Evolutionary conservation across 2,113 vertebrate species (phyloP).

Genomic region (Isurus oxyrinchus): DNA sequence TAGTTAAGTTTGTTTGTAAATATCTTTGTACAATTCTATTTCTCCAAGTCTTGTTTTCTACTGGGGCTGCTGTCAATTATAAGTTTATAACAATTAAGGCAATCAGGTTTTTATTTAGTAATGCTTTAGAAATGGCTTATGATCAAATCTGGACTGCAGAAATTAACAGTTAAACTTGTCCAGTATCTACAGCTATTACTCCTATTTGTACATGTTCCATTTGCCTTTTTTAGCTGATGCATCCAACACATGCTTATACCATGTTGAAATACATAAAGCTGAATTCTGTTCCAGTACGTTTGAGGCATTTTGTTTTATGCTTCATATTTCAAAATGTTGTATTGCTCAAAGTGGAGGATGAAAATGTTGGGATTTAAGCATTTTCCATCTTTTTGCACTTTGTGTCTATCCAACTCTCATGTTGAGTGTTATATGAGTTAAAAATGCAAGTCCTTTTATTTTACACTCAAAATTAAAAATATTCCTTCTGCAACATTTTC

Average conservation of each 20-base stretch:
- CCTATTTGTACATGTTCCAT: not conserved
- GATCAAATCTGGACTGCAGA: not conserved
- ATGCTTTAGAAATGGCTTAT: not conserved
- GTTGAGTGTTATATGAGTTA: not conserved
- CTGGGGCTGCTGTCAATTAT: not conserved
- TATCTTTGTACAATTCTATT: not conserved
- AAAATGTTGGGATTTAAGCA: not conserved
- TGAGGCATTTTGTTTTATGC: not conserved
- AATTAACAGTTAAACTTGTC: not conserved
- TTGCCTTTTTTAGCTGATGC: not conserved
- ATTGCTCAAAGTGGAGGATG: not conserved
- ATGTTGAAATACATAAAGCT: not conserved
- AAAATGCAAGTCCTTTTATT: not conserved
- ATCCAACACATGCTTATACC: not conserved
- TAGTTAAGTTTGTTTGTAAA: not conserved
- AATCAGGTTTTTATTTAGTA: not conserved
- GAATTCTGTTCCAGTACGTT: not conserved
- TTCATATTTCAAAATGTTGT: not conserved
- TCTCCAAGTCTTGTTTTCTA: not conserved
- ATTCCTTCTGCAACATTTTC: not conserved
- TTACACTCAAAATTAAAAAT: not conserved
- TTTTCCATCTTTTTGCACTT: not conserved
- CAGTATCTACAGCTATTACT: not conserved
- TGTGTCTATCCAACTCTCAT: not conserved
- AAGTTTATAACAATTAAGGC: not conserved